phyloP scores from a whole-genome alignment of 2,888 invertebrate genomes.

The Pogonocherus hispidulus region DNA sequence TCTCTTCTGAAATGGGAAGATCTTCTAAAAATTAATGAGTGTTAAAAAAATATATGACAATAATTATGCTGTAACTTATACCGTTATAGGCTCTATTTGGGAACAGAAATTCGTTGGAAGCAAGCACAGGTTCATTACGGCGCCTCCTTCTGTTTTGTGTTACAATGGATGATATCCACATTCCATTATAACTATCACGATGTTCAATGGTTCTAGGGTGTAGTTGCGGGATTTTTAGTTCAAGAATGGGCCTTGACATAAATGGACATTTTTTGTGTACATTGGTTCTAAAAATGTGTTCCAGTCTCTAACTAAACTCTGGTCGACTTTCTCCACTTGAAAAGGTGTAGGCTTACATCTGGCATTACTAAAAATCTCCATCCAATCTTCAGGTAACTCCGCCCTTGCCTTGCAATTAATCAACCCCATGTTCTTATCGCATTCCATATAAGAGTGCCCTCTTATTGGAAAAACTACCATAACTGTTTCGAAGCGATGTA shows the following conservation, averaged over 20 bases:
- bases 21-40: not conserved
- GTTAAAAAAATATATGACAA: not conserved
- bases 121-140: too few species aligned
- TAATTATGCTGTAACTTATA: too few species aligned
- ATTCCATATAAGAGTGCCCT: not conserved
- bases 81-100: too few species aligned
- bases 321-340: not conserved
- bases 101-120: too few species aligned
- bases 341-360: not conserved
- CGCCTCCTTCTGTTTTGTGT: not conserved
- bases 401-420: not conserved
- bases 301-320: not conserved
- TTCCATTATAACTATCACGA: too few species aligned
- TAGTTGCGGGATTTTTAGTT: too few species aligned
- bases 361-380: not conserved
- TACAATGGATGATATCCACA: not conserved
- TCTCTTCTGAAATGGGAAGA: conserved; percentile 6
- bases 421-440: not conserved
- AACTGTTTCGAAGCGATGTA: not conserved
- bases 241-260: not conserved
- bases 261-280: not conserved
- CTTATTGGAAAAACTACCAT: not conserved
- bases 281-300: not conserved
- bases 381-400: not conserved
- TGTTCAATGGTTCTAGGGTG: too few species aligned